Conservation (phyloP, 2,888 invertebrate species). For the Tanytarsus gracilentus region DNA sequence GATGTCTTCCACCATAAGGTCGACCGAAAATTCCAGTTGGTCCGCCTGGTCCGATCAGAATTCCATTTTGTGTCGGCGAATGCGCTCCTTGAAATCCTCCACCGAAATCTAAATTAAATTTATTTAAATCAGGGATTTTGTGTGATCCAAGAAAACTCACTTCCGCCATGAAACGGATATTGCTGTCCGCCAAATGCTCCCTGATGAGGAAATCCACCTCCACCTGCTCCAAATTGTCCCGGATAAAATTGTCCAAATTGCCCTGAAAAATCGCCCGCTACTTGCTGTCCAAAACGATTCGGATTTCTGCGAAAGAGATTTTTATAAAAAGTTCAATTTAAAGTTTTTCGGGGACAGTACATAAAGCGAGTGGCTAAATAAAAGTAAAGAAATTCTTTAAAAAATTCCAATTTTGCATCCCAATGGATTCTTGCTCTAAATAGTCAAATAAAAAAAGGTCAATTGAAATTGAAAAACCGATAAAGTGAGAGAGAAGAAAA, state of each 20-base stretch:
- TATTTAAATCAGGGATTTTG: neutral
- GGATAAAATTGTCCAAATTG: slow-evolving; percentile 23
- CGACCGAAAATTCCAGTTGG: slow-evolving; percentile 47
- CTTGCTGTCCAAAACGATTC: slow-evolving; percentile 21
- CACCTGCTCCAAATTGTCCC: slow-evolving; percentile 32
- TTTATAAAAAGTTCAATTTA: too few relatives aligned
- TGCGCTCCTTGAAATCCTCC: neutral
- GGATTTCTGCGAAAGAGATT: neutral
- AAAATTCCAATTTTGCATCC: too few relatives aligned
- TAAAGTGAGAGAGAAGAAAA: neutral
- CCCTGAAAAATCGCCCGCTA: slow-evolving; percentile 9
- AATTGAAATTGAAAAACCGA: neutral
- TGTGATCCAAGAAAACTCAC: neutral
- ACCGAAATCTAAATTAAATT: neutral
- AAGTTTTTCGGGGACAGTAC: too few relatives aligned
- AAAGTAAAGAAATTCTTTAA: too few relatives aligned
- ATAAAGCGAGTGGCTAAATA: too few relatives aligned
- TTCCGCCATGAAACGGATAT: slow-evolving; percentile 28
- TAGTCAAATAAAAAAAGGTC: neutral
- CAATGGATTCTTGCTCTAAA: too few relatives aligned
- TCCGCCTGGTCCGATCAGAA: slow-evolving; percentile 47
- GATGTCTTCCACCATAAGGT: slow-evolving; percentile 29
- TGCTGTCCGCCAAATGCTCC: slow-evolving; percentile 33
- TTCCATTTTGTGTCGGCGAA: slow-evolving; percentile 34
- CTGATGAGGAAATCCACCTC: slow-evolving; percentile 31